Evolutionary conservation across 1,140 invertebrate species (phyloP).

Genomic region (Sarcophaga peregrina): DNA sequence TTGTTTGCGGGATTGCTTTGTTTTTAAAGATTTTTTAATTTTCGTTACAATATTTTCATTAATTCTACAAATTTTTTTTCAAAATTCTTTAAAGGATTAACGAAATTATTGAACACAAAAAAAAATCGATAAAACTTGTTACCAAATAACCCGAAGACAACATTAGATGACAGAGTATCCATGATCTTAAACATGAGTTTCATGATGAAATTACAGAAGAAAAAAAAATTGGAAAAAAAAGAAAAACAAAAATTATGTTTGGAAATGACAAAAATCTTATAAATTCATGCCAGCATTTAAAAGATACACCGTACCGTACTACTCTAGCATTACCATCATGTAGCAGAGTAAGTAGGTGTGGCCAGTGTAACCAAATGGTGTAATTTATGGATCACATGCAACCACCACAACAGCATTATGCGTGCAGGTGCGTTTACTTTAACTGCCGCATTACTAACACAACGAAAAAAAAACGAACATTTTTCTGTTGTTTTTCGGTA

Average conservation of each 20-base stretch:
- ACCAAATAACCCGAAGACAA: not conserved
- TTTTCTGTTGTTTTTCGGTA: conserved; percentile 3
- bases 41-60: no score
- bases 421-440: conserved; percentile 34
- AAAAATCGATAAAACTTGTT: conserved; percentile 12
- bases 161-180: not conserved
- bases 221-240: not conserved
- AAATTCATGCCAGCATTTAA: not conserved
- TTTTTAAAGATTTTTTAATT: no score
- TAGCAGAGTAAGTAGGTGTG: conserved; percentile 1
- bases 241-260: conserved; percentile 25
- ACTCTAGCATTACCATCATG: no score
- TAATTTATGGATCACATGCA: conserved; percentile 35
- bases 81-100: no score
- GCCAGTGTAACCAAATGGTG: conserved; percentile 38
- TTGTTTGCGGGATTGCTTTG: no score
- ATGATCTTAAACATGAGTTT: conserved; percentile 20
- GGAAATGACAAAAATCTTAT: conserved; percentile 25
- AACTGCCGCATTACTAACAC: conserved; percentile 22
- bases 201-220: not conserved
- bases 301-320: no score
- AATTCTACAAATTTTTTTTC: no score
- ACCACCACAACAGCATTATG: not conserved
- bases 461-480: not conserved
- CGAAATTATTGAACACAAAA: no score